Evolutionary conservation across 2,888 invertebrate species (phyloP).

Genomic region (Leptothorax acervorum): DNA sequence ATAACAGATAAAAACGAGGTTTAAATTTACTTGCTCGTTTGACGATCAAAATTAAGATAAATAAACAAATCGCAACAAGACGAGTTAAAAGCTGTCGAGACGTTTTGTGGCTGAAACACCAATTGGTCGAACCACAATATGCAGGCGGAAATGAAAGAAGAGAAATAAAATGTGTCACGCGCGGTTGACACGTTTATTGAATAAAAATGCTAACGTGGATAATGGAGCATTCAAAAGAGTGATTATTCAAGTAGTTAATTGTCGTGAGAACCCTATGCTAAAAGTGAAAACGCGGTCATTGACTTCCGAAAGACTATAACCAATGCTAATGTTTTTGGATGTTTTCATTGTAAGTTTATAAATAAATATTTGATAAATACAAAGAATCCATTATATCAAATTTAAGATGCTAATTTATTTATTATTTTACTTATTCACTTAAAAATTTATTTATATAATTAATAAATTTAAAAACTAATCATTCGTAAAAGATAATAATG

Average conservation of each 20-base stretch:
- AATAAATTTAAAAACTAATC: not conserved
- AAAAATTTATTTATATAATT: not conserved
- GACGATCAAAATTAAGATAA: not conserved
- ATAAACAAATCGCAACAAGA: not conserved
- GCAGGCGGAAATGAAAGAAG: constrained; percentile 19
- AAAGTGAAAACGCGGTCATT: constrained; percentile 41
- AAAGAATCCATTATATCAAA: not conserved
- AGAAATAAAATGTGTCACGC: constrained; percentile 29
- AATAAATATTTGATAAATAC: not conserved
- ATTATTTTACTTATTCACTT: not conserved
- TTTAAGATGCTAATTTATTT: not conserved
- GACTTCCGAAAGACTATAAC: constrained; percentile 12
- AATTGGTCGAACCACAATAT: constrained; percentile 19
- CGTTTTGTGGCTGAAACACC: not conserved
- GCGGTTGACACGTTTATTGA: constrained; percentile 20
- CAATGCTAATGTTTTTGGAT: not conserved
- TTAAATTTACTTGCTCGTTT: not conserved
- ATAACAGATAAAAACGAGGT: not conserved
- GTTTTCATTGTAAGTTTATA: not conserved
- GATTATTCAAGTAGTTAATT: constrained; percentile 36
- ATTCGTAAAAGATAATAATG: not conserved
- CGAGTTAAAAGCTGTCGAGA: constrained; percentile 6
- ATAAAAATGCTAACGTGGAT: constrained; percentile 19
- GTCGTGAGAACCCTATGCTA: constrained; percentile 36
- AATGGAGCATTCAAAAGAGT: constrained; percentile 25